Evolutionary conservation across 1,140 invertebrate genomes (phyloP).

Genomic region (Tachypleus tridentatus): DNA sequence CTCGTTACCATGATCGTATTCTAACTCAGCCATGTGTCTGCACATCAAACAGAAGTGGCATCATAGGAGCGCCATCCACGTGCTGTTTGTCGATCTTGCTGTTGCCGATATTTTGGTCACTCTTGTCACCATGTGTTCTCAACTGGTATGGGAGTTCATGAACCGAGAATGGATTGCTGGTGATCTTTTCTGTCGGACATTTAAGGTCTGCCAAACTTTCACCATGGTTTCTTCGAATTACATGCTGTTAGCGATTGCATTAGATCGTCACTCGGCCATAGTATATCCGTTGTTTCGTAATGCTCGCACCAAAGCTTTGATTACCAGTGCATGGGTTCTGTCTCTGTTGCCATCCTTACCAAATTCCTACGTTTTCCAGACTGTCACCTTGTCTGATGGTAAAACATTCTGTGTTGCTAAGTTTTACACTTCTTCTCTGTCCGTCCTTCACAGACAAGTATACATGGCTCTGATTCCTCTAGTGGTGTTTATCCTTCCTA

Average conservation of each 20-base stretch:
- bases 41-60: not conserved
- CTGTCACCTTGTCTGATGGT: not conserved
- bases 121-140: conserved; percentile 28
- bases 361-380: conserved; percentile 14
- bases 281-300: conserved; percentile 8
- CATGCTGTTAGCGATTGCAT: conserved; percentile 34
- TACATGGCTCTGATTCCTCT: not conserved
- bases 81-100: conserved; percentile 33
- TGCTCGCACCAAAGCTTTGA: not conserved
- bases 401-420: not conserved
- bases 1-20: conserved; percentile 8
- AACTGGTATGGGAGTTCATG: conserved; percentile 34
- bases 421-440: not conserved
- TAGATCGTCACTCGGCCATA: conserved; percentile 31
- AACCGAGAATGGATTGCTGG: conserved; percentile 32
- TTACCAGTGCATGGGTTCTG: conserved; percentile 7
- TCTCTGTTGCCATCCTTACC: conserved; percentile 14
- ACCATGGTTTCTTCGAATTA: conserved; percentile 35
- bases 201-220: conserved; percentile 34
- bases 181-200: conserved; percentile 29
- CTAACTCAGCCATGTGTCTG: conserved; percentile 6
- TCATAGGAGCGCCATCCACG: conserved; percentile 3
- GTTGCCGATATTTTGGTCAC: conserved; percentile 33
- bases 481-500: not conserved
- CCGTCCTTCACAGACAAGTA: not conserved